These are phyloP conservation scores for Vimba vimba DNA, from an alignment of 2,113 vertebrate species.

Conservation along the genomic window DNA sequence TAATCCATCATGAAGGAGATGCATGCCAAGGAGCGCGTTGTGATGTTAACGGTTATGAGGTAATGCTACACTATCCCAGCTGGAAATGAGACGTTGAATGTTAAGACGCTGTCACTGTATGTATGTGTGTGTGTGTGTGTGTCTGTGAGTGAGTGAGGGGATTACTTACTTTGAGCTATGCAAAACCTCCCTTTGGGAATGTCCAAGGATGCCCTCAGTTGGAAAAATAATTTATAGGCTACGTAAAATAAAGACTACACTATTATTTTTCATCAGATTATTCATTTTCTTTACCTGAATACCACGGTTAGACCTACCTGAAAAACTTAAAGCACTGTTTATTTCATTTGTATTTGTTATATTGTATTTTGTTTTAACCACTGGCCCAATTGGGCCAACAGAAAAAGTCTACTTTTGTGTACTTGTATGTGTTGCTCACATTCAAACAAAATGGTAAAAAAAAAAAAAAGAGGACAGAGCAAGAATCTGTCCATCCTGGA, in stretches of 20 bases:
- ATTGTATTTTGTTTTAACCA: neutral
- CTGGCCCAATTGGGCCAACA: no score
- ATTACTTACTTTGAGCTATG: neutral
- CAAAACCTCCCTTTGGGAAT: constrained; percentile 10
- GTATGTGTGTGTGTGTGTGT: neutral
- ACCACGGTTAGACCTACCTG: no score
- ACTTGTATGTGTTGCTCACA: neutral
- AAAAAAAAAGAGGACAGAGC: neutral
- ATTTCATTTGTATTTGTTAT: no score
- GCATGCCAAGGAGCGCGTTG: constrained; percentile 62
- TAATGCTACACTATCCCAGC: constrained; percentile 63
- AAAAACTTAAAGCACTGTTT: no score
- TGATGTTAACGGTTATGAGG: constrained; percentile 66
- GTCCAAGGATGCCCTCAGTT: neutral
- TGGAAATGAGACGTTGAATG: constrained; percentile 29
- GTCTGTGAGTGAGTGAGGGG: no score
- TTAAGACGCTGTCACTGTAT: constrained; percentile 15
- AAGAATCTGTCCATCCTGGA: neutral
- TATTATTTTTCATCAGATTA: no score
- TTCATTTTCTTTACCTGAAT: no score
- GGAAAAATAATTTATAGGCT: no score
- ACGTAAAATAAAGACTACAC: no score
- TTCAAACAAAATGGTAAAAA: neutral
- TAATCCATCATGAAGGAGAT: constrained; percentile 66
- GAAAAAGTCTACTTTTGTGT: neutral